Evolutionary conservation across 1,140 invertebrate species (phyloP).

Genomic region (Drepana arcuata): DNA sequence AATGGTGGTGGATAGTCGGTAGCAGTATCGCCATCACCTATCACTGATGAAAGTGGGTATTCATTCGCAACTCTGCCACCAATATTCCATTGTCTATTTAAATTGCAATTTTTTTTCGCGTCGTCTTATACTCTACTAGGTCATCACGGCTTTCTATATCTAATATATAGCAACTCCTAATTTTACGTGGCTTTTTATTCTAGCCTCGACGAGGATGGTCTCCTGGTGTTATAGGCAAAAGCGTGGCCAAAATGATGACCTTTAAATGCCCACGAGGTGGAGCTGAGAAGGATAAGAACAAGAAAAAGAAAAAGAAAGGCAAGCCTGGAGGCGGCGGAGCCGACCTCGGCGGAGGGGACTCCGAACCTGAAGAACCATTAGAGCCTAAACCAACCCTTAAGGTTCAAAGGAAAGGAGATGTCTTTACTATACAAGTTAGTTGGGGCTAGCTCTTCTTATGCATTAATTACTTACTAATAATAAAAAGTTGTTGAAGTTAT

Average conservation of each 20-base stretch:
- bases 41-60: too few species aligned
- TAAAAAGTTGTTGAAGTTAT: too few species aligned
- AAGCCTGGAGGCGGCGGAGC: conserved; percentile 19
- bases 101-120: too few species aligned
- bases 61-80: too few species aligned
- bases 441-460: too few species aligned
- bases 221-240: conserved; percentile 71
- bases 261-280: conserved; percentile 50
- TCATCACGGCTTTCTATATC: too few species aligned
- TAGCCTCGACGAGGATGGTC: conserved; percentile 71
- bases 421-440: conserved; percentile 71
- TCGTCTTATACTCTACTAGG: too few species aligned
- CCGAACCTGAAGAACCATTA: conserved; percentile 53
- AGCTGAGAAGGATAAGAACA: conserved; percentile 43
- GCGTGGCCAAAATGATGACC: conserved; percentile 65
- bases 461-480: too few species aligned
- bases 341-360: conserved; percentile 41
- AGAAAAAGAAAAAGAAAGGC: conserved; percentile 57
- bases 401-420: conserved; percentile 72
- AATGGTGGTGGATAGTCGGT: too few species aligned
- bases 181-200: conserved; percentile 3
- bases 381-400: conserved; percentile 69
- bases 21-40: too few species aligned
- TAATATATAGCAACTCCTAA: too few species aligned
- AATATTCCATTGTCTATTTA: too few species aligned